Base-by-base conservation (phyloP, 2,888 invertebrate species). In the Clostera curtula region DNA sequence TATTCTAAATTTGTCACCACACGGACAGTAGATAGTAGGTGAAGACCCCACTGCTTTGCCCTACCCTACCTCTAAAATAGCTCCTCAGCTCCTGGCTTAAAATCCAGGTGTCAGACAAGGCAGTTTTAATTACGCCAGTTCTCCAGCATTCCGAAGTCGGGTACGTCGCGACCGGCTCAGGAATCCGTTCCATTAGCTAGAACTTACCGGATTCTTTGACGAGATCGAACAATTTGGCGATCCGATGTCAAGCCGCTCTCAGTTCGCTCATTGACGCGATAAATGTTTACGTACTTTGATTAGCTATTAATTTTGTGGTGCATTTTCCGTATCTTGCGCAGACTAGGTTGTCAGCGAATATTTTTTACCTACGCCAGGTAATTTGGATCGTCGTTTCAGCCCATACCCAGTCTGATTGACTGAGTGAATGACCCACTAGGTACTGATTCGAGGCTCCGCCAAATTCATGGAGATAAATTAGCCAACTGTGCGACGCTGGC, bases 71-170 rank as follows among this genome's bases (percentile, higher is more conserved):
- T 16, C 20, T 10, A 19, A 36, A 19, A 25, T 10, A 11, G 12
- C 20, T 8, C 11, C 16, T 8, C 16, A 29, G 16, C 61, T 63
- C 68, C 40, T 19, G 20, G 36, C 12, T 59, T 53, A 57, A 30
- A 30, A 40, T 40, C 38, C 68, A 68, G 68, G 68, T 64, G 56
- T 47, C 47, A 66, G 66, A 57, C 65, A 57, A 58, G 69, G 64
- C 69, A 69, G 66, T 69, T 73, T 74, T 74, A 74, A 74, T 74
- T 73, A 72, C 71, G 63, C 51, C 55, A 50, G 58, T 53, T 56
- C 61, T 71, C 71, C 67, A 70, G 54, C 67, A 73, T 73, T 71
- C 73, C 73, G 44, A 43, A 26, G 42, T 49, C 56, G 51, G 55
- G 57, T 56, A 56, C 54, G 54, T 52, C 49, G 53, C 55, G 56